Evolutionary conservation across 1,140 invertebrate genomes (phyloP), one percentile per base, ranked within the genome.

Genomic region (Brachionus plicatilis): DNA sequence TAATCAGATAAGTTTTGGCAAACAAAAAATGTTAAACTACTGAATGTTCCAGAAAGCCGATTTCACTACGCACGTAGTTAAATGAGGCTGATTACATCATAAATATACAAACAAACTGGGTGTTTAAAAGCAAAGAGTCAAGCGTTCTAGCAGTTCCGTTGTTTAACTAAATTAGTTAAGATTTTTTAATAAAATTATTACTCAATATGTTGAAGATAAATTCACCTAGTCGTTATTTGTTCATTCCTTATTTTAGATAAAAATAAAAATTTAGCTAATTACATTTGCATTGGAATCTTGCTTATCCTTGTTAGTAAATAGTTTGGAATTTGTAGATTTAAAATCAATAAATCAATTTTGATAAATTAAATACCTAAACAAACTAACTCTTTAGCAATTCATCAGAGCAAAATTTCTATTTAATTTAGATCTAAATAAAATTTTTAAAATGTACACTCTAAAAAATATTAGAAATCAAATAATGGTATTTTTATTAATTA

Each of bases 11-110:
- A 29, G 20, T 68, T 68, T 68, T 41, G 41, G n/a, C 66, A 68
- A 68, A 68, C 29, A 68, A 68, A 68, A 68, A 68, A 68, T 68
- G 66, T 68, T 68, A 33, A 68, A 68, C 53, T 60, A 27, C 7
- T 60, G 53, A 60, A 60, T 60, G 53, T 60, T 60, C 53, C 53
- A 20, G 53, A 24, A 60, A 60, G 53, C 53, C 53, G 8, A 60
- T 60, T 60, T 20, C 20, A 20, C 53, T 60, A 60, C n/a, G 53
- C n/a, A 60, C 53, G 53, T 60, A 60, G 53, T 20, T 60, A 27
- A 60, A 20, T 20, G 8, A 20, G 9, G 53, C 53, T 20, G 17
- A 60, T 60, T 60, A 60, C 53, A 60, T 60, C 53, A 60, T 60
- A 60, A 60, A 60, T 60, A 60, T 60, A 27, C 53, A 60, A 60